These are phyloP conservation scores for Patella ulyssiponensis DNA, from an alignment of 2,888 invertebrate genomes.

Conservation along the genomic window DNA sequence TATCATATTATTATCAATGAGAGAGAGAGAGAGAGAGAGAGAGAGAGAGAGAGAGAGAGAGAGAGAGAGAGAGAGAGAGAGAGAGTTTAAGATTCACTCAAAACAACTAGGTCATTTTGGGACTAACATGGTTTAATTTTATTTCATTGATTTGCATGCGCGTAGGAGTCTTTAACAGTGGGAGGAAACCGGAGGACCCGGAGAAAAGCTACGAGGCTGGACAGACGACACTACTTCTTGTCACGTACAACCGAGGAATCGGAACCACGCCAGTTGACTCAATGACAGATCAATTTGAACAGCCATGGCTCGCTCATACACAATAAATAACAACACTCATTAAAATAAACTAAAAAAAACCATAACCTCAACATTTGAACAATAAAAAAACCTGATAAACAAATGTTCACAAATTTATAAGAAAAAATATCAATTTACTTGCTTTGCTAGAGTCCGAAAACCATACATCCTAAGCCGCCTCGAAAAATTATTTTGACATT, in stretches of 20 bases:
- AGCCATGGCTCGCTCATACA: not conserved
- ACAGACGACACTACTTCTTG: too few relatives aligned
- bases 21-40: conserved; percentile 17
- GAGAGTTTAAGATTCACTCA: too few relatives aligned
- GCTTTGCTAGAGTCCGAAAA: conserved; percentile 8
- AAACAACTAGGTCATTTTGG: too few relatives aligned
- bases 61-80: not conserved
- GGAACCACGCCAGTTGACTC: too few relatives aligned
- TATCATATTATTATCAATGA: not conserved
- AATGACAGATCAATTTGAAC: not conserved
- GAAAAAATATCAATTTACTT: not conserved
- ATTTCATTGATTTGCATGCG: too few relatives aligned
- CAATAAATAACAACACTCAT: not conserved
- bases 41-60: conserved; percentile 13
- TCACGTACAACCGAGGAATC: too few relatives aligned
- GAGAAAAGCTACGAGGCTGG: too few relatives aligned
- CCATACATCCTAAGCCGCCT: not conserved
- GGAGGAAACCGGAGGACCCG: too few relatives aligned
- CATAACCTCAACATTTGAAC: not conserved
- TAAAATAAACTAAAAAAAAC: not conserved
- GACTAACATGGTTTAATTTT: too few relatives aligned
- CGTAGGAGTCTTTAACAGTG: too few relatives aligned
- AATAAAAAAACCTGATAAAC: not conserved
- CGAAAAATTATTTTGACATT: too few relatives aligned
- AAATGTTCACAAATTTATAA: not conserved